A percentile compares a stretch with the other conserved stretches of the same genome.
Evolutionary conservation across 1,140 invertebrate genomes (phyloP).

Genomic region (Cydia amplana): DNA sequence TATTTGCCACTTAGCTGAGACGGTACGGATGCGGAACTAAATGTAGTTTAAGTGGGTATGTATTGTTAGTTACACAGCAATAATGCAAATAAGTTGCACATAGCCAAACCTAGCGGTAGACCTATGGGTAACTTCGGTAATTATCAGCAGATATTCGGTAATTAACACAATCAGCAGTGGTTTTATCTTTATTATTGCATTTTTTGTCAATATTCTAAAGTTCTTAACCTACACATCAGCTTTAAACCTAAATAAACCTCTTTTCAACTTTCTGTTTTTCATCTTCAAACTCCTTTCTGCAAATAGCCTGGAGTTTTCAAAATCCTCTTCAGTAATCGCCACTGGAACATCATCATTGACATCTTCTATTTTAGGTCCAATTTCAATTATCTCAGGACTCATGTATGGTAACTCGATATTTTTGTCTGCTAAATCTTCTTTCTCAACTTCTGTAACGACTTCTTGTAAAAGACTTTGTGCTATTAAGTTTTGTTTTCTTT

Average conservation of each 20-base stretch:
- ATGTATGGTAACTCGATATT: slow-evolving; percentile 28
- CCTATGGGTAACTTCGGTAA: neutral
- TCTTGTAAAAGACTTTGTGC: slow-evolving; percentile 57
- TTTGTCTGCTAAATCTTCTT: slow-evolving; percentile 35
- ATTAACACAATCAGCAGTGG: neutral
- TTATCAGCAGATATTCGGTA: too few species aligned
- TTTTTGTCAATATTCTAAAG: neutral
- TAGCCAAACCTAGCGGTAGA: too few species aligned
- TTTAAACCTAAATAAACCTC: slow-evolving; percentile 48
- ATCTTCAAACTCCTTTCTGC: slow-evolving; percentile 48
- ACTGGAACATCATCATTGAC: slow-evolving; percentile 35
- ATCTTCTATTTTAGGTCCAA: slow-evolving; percentile 35
- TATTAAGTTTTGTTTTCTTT: slow-evolving; percentile 58
- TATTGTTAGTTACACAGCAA: too few species aligned
- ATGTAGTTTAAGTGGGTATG: too few species aligned
- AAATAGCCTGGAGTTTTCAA: slow-evolving; percentile 35
- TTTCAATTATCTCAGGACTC: slow-evolving; percentile 36
- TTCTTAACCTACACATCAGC: slow-evolving; percentile 40
- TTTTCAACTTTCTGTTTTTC: slow-evolving; percentile 37
- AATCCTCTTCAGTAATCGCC: slow-evolving; percentile 34
- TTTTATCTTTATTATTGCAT: slow-evolving; percentile 8
- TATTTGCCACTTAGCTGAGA: too few species aligned
- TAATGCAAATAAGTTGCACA: too few species aligned
- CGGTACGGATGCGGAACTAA: too few species aligned
- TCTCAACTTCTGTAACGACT: slow-evolving; percentile 47